Conservation (phyloP, 2,113 vertebrate genomes). For the Capreolus pygargus region DNA sequence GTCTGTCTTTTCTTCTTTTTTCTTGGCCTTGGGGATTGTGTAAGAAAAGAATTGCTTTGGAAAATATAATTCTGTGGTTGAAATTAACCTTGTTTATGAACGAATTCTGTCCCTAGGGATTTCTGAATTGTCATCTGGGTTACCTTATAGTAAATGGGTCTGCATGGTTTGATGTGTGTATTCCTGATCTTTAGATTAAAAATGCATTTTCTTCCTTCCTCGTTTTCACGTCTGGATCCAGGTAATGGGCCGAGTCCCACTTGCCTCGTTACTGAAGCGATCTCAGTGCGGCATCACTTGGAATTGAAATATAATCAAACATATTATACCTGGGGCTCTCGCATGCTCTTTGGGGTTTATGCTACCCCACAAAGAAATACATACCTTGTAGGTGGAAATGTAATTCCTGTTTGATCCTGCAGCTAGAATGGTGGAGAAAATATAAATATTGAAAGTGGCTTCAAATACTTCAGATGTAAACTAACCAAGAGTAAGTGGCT, state of each 20-base stretch:
- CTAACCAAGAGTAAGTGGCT: neutral
- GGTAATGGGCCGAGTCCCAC: slow-evolving; percentile 29
- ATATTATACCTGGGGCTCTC: slow-evolving; percentile 23
- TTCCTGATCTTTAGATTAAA: slow-evolving; percentile 40
- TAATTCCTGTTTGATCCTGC: slow-evolving; percentile 43
- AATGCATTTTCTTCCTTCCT: slow-evolving; percentile 20
- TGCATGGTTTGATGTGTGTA: slow-evolving; percentile 26
- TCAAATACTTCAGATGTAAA: neutral
- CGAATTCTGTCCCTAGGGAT: neutral
- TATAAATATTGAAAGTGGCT: slow-evolving; percentile 17
- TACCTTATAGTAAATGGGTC: neutral
- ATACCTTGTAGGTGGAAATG: slow-evolving; percentile 2
- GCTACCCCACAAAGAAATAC: slow-evolving; percentile 5
- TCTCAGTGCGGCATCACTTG: neutral
- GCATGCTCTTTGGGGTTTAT: slow-evolving; percentile 6
- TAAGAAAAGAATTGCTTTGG: neutral
- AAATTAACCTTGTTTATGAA: slow-evolving; percentile 38
- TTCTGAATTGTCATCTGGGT: neutral
- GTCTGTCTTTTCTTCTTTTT: neutral
- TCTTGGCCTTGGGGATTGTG: neutral
- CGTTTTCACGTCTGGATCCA: slow-evolving; percentile 22
- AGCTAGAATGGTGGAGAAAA: neutral
- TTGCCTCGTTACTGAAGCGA: slow-evolving; percentile 41
- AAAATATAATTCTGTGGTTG: slow-evolving; percentile 20
- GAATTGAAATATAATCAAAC: slow-evolving; percentile 51